Percentiles rank a stretch among this genome's conserved stretches.
These are phyloP conservation scores for Sabatieria punctata DNA, from an alignment of 2,888 invertebrate species.

Conservation along the genomic window DNA sequence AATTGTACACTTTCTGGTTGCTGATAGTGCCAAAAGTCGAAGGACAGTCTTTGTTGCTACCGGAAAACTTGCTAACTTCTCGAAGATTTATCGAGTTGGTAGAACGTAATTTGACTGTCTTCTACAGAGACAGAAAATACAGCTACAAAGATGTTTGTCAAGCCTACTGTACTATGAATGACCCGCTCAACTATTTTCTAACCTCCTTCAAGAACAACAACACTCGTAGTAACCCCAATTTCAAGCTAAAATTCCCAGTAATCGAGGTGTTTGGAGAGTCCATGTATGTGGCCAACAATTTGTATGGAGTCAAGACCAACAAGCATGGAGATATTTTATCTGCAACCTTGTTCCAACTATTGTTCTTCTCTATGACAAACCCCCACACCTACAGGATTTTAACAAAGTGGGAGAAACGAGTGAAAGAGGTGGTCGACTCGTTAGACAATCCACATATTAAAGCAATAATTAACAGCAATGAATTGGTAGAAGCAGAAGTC, in stretches of 20 bases:
- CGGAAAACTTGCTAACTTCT: neutral
- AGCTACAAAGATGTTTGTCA: neutral
- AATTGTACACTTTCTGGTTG: constrained; percentile 1
- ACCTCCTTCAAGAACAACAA: neutral
- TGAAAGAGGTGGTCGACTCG: neutral
- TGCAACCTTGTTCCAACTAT: constrained; percentile 23
- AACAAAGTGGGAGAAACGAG: constrained; percentile 22
- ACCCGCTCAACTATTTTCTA: neutral
- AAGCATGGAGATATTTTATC: too few relatives aligned
- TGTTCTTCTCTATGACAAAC: too few relatives aligned
- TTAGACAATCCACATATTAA: neutral
- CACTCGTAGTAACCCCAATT: constrained; percentile 16
- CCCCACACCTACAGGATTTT: constrained; percentile 19
- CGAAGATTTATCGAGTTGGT: neutral
- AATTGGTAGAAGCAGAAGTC: constrained; percentile 27
- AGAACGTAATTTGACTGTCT: neutral
- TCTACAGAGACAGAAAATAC: too few relatives aligned
- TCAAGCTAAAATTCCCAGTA: constrained; percentile 26
- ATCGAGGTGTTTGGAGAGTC: constrained; percentile 29
- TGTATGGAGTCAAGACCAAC: constrained; percentile 23
- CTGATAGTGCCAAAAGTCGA: neutral
- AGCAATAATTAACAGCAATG: constrained; percentile 14
- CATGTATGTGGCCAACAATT: constrained; percentile 28
- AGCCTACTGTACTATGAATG: neutral
- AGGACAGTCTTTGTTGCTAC: neutral